Evolutionary conservation across 1,140 invertebrate species (phyloP).

Genomic region (Eubasilissa regina): DNA sequence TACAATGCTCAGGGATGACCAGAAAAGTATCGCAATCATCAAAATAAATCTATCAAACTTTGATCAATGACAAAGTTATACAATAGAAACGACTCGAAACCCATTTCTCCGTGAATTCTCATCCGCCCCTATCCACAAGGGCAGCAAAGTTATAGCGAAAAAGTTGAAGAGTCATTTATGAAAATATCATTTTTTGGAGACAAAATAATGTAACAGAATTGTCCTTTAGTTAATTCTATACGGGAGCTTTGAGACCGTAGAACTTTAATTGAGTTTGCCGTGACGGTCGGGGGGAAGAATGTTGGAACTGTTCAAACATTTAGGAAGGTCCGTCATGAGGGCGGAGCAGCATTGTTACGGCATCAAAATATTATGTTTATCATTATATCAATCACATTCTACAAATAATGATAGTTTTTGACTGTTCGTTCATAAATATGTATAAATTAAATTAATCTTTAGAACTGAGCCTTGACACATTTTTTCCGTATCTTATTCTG

Average conservation of each 20-base stretch:
- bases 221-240: slow-evolving; percentile 37
- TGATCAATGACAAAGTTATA: slow-evolving; percentile 34
- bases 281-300: slow-evolving; percentile 42
- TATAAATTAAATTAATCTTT: no score
- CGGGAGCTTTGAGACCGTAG: slow-evolving; percentile 39
- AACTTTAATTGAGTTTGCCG: slow-evolving; percentile 60
- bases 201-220: slow-evolving; percentile 37
- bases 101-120: not conserved
- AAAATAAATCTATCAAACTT: slow-evolving; percentile 37
- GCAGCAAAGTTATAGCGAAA: slow-evolving; percentile 43
- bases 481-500: no score
- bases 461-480: no score
- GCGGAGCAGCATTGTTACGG: not conserved
- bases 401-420: no score
- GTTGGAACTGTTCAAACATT: slow-evolving; percentile 28
- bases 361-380: not conserved
- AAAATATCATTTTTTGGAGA: slow-evolving; percentile 41
- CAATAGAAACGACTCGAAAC: slow-evolving; percentile 8
- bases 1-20: no score
- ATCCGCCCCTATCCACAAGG: slow-evolving; percentile 16
- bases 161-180: slow-evolving; percentile 46
- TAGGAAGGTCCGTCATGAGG: not conserved
- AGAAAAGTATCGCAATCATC: slow-evolving; percentile 13
- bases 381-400: no score
- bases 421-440: no score